Percentiles rank a stretch among this genome's conserved stretches.
These are phyloP conservation scores for Marmota monax DNA, from an alignment of 2,113 vertebrate genomes.

Conservation along the genomic window DNA sequence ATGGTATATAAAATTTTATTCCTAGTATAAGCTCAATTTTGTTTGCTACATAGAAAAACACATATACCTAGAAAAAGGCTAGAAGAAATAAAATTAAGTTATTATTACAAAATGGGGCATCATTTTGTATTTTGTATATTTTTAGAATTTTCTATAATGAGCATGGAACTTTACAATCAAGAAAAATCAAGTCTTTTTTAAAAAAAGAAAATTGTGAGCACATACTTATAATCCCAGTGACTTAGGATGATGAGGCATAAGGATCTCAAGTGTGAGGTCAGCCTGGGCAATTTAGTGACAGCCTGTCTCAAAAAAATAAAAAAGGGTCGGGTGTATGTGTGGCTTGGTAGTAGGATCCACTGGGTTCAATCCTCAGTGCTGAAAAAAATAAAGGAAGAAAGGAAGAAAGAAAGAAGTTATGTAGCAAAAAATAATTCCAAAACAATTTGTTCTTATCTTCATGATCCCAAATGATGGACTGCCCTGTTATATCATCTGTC, in stretches of 20 bases:
- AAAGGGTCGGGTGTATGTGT: too few species aligned
- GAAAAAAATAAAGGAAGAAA: too few species aligned
- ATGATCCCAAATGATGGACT: background rate
- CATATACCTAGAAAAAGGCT: background rate
- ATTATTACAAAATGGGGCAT: background rate
- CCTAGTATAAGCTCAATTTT: background rate
- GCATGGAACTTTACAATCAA: background rate
- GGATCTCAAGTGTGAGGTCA: too few species aligned
- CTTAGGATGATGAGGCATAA: too few species aligned
- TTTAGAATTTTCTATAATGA: constrained; percentile 2
- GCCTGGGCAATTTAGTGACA: too few species aligned
- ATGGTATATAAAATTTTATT: background rate
- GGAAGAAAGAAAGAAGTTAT: too few species aligned
- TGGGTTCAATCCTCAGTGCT: too few species aligned
- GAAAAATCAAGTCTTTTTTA: background rate
- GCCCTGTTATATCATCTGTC: background rate
- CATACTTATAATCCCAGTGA: too few species aligned
- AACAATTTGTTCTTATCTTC: background rate
- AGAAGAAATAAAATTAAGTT: background rate
- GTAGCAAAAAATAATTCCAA: background rate
- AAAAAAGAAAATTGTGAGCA: background rate
- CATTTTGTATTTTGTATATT: constrained; percentile 28
- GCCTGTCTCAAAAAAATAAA: too few species aligned
- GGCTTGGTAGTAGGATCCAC: too few species aligned
- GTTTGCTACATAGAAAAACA: background rate